Evolutionary conservation across 2,888 invertebrate genomes (phyloP), one percentile per base, ranked within the genome.

Genomic region (Lissonota sp.): DNA sequence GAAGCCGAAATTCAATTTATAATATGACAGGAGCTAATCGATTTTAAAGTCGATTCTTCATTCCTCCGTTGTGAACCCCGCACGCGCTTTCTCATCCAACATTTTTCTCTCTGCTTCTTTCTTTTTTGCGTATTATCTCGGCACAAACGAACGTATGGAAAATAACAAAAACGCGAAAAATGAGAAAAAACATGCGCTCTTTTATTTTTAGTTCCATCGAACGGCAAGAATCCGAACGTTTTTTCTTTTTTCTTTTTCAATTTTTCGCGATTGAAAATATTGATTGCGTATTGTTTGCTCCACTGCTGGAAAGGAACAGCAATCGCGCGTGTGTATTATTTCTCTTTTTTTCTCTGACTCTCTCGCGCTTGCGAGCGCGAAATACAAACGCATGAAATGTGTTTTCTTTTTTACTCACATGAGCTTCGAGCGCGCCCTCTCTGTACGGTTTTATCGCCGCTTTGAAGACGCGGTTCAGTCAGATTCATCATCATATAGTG

Each of bases 41-140:
- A 90, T 90, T 90, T 90, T 89, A 90, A 90, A 90, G 90, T 90
- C 90, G 89, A 90, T 90, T 90, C 88, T 90, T 90, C 90, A 89
- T 89, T 87, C 87, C 85, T 86, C 84, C 83, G 78, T 26, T 26
- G 64, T 78, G 78, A 81, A 81, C 77, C 77, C 60, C 71, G 71
- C 78, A 81, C 74, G 78, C 74, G 66, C 78, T 72, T 78, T 80
- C 74, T 55, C 81, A 78, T 55, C 46, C 70, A 70, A 78, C 73
- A 1, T 26, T 26, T 26, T 26, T 26, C 3, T 26, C 26, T 26
- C 26, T 26, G n/a, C 3, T 26, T 26, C 26, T 26, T 26, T 80
- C 76, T 76, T 74, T 66, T 81, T 81, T 74, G 71, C 81, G 78
- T 81, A 81, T 81, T 81, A 81, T 81, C 81, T 81, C 73, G 79